Conservation (phyloP, 2,113 vertebrate species). For the Onychostoma macrolepis region DNA sequence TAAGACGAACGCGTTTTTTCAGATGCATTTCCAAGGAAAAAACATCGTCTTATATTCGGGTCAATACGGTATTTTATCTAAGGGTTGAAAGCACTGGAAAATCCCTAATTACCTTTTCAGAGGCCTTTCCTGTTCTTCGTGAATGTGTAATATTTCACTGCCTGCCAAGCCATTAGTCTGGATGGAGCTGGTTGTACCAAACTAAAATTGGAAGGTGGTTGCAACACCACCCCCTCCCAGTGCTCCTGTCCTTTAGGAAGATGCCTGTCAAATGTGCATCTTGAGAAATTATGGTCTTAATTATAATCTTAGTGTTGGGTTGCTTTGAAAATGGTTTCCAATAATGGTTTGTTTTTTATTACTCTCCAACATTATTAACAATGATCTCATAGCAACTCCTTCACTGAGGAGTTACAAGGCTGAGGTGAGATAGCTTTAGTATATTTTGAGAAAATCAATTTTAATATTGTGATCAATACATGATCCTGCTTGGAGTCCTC, state of each 20-base stretch:
- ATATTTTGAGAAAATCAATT: slow-evolving; percentile 70
- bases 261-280: slow-evolving; percentile 33
- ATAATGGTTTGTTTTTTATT: slow-evolving; percentile 61
- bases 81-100: not conserved
- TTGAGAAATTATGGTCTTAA: slow-evolving; percentile 51
- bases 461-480: slow-evolving; percentile 68
- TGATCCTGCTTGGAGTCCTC: slow-evolving; percentile 61
- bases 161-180: not conserved
- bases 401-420: slow-evolving; percentile 46
- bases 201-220: not conserved
- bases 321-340: slow-evolving; percentile 54
- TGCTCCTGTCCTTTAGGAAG: not conserved
- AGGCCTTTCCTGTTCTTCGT: not conserved
- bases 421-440: slow-evolving; percentile 44
- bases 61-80: too few species aligned
- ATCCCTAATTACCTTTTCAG: not conserved
- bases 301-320: slow-evolving; percentile 56
- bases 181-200: not conserved
- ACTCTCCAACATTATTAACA: slow-evolving; percentile 65
- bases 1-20: too few species aligned
- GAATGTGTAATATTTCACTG: not conserved
- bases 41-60: too few species aligned
- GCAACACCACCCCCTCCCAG: not conserved
- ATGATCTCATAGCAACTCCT: slow-evolving; percentile 54
- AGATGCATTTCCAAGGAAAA: too few species aligned